phyloP scores from a whole-genome alignment of 2,797 vertebrate species.

The Pangasius mekongensis region DNA sequence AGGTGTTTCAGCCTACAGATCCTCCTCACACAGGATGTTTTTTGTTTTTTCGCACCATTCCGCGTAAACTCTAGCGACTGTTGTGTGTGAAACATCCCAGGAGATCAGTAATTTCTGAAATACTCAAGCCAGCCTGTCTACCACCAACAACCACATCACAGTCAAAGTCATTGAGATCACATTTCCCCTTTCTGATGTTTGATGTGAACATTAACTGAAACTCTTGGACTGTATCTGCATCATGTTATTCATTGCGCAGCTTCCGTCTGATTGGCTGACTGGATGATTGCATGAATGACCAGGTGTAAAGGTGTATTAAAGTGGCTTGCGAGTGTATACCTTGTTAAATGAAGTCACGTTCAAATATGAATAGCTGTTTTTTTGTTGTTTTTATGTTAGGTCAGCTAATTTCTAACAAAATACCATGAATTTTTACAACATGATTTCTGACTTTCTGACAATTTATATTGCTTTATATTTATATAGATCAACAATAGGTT shows the following conservation, averaged over 20 bases:
- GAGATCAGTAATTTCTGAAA: background rate
- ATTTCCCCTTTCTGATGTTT: background rate
- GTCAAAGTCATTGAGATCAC: background rate
- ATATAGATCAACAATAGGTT: background rate
- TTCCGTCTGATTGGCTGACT: background rate
- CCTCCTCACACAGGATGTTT: background rate
- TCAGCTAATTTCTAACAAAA: background rate
- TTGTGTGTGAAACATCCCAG: background rate
- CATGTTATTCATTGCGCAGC: background rate
- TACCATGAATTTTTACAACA: background rate
- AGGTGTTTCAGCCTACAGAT: background rate
- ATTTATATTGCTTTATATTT: too few species aligned
- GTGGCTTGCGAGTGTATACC: background rate
- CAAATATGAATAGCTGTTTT: background rate
- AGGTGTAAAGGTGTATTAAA: background rate
- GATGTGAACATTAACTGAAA: background rate
- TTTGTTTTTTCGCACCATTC: background rate
- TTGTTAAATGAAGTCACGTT: background rate
- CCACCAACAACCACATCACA: background rate
- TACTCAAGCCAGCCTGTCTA: background rate
- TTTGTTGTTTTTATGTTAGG: background rate
- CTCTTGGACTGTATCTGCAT: background rate
- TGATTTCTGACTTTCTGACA: background rate
- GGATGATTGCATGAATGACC: background rate
- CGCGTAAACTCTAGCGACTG: background rate